Evolutionary conservation across 2,113 vertebrate species (phyloP).

Genomic region (Bungarus multicinctus): DNA sequence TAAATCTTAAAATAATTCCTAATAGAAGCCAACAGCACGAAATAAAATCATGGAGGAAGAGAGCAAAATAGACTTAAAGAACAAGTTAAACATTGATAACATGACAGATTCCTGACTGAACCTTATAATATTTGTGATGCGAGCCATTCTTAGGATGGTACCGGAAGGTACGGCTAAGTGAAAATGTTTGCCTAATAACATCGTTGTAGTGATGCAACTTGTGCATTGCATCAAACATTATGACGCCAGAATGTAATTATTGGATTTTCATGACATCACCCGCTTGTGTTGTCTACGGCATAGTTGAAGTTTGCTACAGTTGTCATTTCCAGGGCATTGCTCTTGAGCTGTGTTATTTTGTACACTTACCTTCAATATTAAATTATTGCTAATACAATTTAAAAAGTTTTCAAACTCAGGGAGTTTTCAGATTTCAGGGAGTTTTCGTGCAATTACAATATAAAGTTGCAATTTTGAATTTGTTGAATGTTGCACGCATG

Average conservation of each 20-base stretch:
- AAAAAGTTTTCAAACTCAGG: background rate
- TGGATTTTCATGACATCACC: background rate
- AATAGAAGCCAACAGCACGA: background rate
- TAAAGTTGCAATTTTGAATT: background rate
- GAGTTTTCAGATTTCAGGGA: background rate
- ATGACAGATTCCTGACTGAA: background rate
- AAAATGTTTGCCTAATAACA: background rate
- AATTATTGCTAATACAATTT: background rate
- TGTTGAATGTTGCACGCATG: background rate
- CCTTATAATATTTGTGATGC: background rate
- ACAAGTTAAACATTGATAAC: too few species aligned
- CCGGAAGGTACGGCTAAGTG: background rate
- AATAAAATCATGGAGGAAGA: background rate
- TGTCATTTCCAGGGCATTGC: background rate
- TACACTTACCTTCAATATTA: background rate
- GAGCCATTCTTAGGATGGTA: background rate
- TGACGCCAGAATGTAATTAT: background rate
- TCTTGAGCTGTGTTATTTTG: background rate
- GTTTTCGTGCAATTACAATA: background rate
- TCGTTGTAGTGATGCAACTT: background rate
- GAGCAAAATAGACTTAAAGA: background rate
- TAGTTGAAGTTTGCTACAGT: background rate
- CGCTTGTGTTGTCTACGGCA: background rate
- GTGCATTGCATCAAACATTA: background rate
- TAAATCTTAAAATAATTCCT: background rate